These are phyloP conservation scores for Sander lucioperca DNA, from an alignment of 2,113 vertebrate species.

Conservation along the genomic window DNA sequence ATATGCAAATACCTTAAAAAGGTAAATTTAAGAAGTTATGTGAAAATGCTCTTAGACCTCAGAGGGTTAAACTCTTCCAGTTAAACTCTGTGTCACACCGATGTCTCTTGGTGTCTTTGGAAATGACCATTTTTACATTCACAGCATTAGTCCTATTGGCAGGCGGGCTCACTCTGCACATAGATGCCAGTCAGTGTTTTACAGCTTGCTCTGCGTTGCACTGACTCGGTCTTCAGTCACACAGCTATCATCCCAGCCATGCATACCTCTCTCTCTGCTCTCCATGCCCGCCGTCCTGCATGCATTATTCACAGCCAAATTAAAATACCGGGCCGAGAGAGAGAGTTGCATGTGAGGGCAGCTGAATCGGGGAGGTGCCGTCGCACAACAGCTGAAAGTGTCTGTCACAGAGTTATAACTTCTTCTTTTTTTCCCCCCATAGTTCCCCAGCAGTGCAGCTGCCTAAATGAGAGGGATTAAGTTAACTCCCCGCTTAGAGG, in stretches of 20 bases:
- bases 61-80: background rate
- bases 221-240: slow-evolving; percentile 30
- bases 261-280: slow-evolving; percentile 40
- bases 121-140: slow-evolving; percentile 30
- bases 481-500: slow-evolving; percentile 80
- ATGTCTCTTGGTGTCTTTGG: background rate
- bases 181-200: slow-evolving; percentile 46
- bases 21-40: too few relatives aligned
- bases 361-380: slow-evolving; percentile 69
- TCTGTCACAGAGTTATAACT: slow-evolving; percentile 73
- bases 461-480: slow-evolving; percentile 84
- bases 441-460: slow-evolving; percentile 77
- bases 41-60: too few relatives aligned
- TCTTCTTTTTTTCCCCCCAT: slow-evolving; percentile 57
- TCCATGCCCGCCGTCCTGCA: slow-evolving; percentile 59
- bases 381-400: slow-evolving; percentile 70
- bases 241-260: slow-evolving; percentile 55
- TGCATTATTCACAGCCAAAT: slow-evolving; percentile 81
- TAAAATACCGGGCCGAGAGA: slow-evolving; percentile 65
- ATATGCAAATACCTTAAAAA: too few relatives aligned
- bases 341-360: slow-evolving; percentile 66
- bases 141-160: slow-evolving; percentile 21
- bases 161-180: slow-evolving; percentile 8
- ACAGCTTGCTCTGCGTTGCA: slow-evolving; percentile 37
- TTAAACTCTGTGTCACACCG: slow-evolving; percentile 1